Base-by-base conservation (phyloP, 2,113 vertebrate genomes). In the Antigone vipio region DNA sequence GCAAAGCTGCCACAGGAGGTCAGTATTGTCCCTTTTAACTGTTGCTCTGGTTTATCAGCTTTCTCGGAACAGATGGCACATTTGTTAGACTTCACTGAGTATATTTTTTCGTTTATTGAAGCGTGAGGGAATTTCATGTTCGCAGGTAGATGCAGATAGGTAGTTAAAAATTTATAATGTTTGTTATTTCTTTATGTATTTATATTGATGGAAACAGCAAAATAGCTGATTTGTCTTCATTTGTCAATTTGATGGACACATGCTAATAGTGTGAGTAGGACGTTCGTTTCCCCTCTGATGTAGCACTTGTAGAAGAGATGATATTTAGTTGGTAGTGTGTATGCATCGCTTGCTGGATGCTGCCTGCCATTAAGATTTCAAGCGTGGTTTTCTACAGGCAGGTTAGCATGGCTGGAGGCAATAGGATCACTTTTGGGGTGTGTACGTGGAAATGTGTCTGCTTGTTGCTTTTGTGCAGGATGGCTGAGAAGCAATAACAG, bases 1-100 rank as follows among this genome's bases (percentile, higher is more conserved):
- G n/a, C 23, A 3, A 9, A 60, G 30, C 6, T 29, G 47, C 94
- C 98, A 95, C 97, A 52, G 27, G 98, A 93, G 97, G 96, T 71
- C 98, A 97, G 83, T 64, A 2, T 92, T 89, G 94, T 78, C 85
- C 88, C 92, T 30, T 17, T 32, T 44, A 97, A 95, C 64, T 63
- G 44, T 8, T 19, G 30, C 47, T 30, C 16, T 27, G 24, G 24
- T 30, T 44, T 42, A 24, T 56, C 88, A 22, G 42, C 19, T 58
- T 16, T 56, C 32, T 44, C 35, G 9, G 67, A 97, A 66, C 95
- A 97, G 96, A 96, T 95, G 96, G 95, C 56, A 26, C 67, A 71
- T 96, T 97, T 96, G 95, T 96, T 96, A 96, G 94, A 91, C 94
- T 98, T 97, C 94, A 71, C 56, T 96, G 93, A 69, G 76, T 92